phyloP scores from a whole-genome alignment of 1,140 invertebrate species.

The honey bee (Apis mellifera) region Amel_HAv3.1 CM009934.2:3238501-3239000 shows the following conservation, averaged over 20 bases:
- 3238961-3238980: background rate
- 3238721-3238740: background rate
- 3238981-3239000: background rate
- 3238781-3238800: background rate
- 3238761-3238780: background rate
- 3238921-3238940: too few relatives aligned
- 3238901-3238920: too few relatives aligned
- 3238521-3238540: background rate
- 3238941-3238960: background rate
- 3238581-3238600: background rate
- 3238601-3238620: background rate
- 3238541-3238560: background rate
- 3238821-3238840: background rate
- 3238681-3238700: background rate
- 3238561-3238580: background rate
- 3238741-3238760: background rate
- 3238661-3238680: conserved; percentile 23
- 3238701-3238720: background rate
- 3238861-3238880: too few relatives aligned
- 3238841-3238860: too few relatives aligned
- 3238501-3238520: background rate
- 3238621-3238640: conserved; percentile 1
- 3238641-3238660: conserved; percentile 5
- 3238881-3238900: too few relatives aligned
- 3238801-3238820: background rate